Evolutionary conservation across 2,113 vertebrate species (phyloP).

Genomic region (Petroica traversi): DNA sequence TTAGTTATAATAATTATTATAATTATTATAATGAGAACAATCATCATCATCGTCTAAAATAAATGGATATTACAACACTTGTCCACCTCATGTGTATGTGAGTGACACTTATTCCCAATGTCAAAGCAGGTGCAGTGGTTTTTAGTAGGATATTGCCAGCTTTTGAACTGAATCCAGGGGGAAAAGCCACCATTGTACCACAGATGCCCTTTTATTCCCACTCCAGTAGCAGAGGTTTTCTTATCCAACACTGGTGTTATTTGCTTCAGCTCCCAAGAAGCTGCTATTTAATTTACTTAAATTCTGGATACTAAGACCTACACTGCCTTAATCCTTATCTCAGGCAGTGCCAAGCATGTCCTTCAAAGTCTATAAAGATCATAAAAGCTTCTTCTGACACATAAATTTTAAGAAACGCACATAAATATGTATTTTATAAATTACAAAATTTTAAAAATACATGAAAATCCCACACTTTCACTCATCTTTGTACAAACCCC

Average conservation of each 20-base stretch:
- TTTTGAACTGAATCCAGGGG: neutral
- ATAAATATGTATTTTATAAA: neutral
- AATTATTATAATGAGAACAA: neutral
- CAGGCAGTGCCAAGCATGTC: neutral
- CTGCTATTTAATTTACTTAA: neutral
- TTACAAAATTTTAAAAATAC: fast-evolving
- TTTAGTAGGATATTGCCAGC: neutral
- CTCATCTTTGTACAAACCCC: neutral
- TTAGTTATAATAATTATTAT: no score
- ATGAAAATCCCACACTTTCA: neutral
- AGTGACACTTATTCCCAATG: neutral
- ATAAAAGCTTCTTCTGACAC: neutral
- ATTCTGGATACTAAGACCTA: neutral
- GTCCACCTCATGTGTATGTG: fast-evolving
- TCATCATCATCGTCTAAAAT: neutral
- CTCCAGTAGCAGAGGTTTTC: neutral
- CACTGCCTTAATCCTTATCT: neutral
- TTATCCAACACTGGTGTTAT: neutral
- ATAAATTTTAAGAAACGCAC: neutral
- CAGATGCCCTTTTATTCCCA: neutral
- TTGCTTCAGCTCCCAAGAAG: neutral
- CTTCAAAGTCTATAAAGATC: neutral
- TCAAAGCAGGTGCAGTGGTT: neutral
- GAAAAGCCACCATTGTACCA: neutral
- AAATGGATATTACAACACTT: neutral